Evolutionary conservation across 2,797 vertebrate genomes (phyloP).

Genomic region (Melanotaenia pygmaea): DNA sequence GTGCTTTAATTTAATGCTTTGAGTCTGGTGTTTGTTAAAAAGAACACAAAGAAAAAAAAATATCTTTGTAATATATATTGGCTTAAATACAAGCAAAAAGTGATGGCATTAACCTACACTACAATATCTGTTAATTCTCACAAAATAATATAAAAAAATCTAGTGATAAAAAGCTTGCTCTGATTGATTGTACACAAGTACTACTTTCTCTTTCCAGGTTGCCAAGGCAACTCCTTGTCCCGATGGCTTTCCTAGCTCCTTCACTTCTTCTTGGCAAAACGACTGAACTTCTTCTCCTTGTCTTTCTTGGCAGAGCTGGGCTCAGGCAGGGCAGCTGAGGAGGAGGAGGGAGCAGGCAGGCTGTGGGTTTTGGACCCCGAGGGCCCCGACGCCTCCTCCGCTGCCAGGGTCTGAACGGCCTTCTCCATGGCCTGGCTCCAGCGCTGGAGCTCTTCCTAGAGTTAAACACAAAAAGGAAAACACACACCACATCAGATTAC

Average conservation of each 20-base stretch:
- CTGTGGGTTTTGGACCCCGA: constrained; percentile 85
- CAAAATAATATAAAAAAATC: constrained; percentile 76
- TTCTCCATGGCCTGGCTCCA: constrained; percentile 89
- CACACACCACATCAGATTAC: constrained; percentile 25
- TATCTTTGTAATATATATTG: constrained; percentile 63
- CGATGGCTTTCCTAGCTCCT: constrained; percentile 29
- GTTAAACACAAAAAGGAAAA: constrained; percentile 28
- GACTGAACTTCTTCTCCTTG: constrained; percentile 94
- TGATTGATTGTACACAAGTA: constrained; percentile 68
- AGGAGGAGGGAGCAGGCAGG: constrained; percentile 85
- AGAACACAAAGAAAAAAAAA: constrained; percentile 64
- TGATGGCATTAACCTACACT: constrained; percentile 70
- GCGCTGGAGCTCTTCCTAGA: constrained; percentile 91
- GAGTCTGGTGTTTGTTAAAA: constrained; percentile 69
- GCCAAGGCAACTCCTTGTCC: constrained; percentile 41
- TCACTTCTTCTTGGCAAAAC: constrained; percentile 96
- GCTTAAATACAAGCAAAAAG: constrained; percentile 81
- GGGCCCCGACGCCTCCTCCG: constrained; percentile 79
- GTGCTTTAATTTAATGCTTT: constrained; percentile 80
- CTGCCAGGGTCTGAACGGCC: constrained; percentile 78
- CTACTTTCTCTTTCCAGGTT: constrained; percentile 63
- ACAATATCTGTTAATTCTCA: constrained; percentile 63
- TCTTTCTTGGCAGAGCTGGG: constrained; percentile 87
- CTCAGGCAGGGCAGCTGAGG: constrained; percentile 71
- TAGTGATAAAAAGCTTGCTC: constrained; percentile 69